These are phyloP conservation scores for Proales similis DNA, from an alignment of 1,140 invertebrate species.

Conservation along the genomic window DNA sequence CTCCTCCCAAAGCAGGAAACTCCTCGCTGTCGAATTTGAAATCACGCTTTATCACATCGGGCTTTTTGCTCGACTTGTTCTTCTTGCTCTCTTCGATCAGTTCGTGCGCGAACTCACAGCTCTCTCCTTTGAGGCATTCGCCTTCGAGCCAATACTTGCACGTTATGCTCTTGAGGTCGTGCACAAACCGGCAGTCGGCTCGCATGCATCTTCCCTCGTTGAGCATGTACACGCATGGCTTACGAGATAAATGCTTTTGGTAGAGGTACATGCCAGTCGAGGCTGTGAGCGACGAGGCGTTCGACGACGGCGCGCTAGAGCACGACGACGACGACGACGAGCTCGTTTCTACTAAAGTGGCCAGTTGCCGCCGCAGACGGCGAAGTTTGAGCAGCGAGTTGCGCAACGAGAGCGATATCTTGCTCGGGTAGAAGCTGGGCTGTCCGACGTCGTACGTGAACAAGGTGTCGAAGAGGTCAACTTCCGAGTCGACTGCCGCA, in stretches of 20 bases:
- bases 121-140: conserved; percentile 53
- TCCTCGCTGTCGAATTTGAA: conserved; percentile 26
- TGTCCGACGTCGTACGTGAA: conserved; percentile 18
- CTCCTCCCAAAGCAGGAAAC: conserved; percentile 12
- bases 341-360: background rate
- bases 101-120: conserved; percentile 56
- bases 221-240: conserved; percentile 31
- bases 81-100: background rate
- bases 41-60: background rate
- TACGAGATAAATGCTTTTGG: conserved; percentile 14
- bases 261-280: conserved; percentile 16
- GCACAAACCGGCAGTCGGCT: conserved; percentile 56
- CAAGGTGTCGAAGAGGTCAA: conserved; percentile 20
- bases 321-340: background rate
- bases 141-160: conserved; percentile 56
- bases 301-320: conserved; percentile 8
- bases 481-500: no score
- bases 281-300: background rate
- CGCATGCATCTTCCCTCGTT: conserved; percentile 55
- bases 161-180: conserved; percentile 56
- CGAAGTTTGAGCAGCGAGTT: conserved; percentile 16
- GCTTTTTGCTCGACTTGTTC: background rate
- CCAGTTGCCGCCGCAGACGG: conserved; percentile 8
- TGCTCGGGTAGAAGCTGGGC: background rate
- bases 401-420: conserved; percentile 17